Conservation (phyloP, 2,113 vertebrate species). For the Silurus asotus region DNA sequence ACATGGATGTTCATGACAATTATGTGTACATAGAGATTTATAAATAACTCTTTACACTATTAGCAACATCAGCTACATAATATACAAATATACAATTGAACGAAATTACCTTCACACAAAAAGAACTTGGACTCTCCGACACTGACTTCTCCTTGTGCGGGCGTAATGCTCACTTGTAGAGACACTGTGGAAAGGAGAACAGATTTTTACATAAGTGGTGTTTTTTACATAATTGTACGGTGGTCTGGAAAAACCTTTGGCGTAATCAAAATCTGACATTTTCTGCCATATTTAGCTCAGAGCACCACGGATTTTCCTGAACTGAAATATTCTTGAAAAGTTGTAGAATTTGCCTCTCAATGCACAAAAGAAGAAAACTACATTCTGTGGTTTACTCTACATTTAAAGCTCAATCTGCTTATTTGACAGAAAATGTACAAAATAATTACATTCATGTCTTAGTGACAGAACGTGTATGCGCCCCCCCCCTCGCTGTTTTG, state of each 20-base stretch:
- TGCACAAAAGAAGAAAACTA: not conserved
- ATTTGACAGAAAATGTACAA: not conserved
- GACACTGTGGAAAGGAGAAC: conserved; percentile 73
- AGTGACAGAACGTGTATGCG: no score
- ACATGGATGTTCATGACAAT: not conserved
- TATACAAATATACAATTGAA: not conserved
- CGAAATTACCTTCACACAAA: conserved; percentile 86
- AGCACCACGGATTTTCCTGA: not conserved
- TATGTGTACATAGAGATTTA: not conserved
- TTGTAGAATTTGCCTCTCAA: not conserved
- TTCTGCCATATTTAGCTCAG: not conserved
- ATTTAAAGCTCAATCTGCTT: not conserved
- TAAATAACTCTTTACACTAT: not conserved
- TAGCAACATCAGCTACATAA: not conserved
- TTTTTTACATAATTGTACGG: not conserved
- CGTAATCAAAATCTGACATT: not conserved
- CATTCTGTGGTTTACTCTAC: not conserved
- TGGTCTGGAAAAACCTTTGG: not conserved
- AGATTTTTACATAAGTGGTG: not conserved
- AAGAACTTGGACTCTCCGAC: conserved; percentile 99
- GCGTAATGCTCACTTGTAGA: conserved; percentile 92
- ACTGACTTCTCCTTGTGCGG: conserved; percentile 92
- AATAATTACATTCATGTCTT: no score
- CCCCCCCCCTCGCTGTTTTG: not conserved
- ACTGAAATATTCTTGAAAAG: not conserved